Conservation (phyloP, 1,140 invertebrate genomes). For the Agraylea sexmaculata region DNA sequence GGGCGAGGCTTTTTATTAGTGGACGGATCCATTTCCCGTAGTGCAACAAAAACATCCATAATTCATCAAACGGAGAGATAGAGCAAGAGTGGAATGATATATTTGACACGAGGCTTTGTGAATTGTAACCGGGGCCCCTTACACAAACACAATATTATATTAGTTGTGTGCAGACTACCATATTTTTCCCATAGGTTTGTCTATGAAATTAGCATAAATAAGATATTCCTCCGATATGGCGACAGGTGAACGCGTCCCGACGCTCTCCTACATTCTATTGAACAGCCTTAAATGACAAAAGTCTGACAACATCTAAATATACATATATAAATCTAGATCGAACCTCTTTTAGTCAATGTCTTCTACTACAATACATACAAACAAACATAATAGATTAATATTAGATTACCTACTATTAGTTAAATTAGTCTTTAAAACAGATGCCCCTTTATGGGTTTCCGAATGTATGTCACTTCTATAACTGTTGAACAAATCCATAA, state of each 20-base stretch:
- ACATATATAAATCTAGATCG: no score
- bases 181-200: slow-evolving; percentile 22
- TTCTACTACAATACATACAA: no score
- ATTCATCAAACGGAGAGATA: slow-evolving; percentile 20
- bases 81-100: slow-evolving; percentile 22
- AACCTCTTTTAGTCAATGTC: no score
- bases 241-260: slow-evolving; percentile 20
- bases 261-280: slow-evolving; percentile 8
- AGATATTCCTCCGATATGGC: slow-evolving; percentile 21
- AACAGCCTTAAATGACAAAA: no score
- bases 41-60: slow-evolving; percentile 18
- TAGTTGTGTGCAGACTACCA: slow-evolving; percentile 12
- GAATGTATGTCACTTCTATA: no score
- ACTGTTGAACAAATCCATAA: no score
- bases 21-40: slow-evolving; percentile 2
- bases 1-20: not conserved
- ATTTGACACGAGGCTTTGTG: slow-evolving; percentile 19
- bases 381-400: no score
- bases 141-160: not conserved
- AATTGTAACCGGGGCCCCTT: slow-evolving; percentile 15
- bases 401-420: no score
- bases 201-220: slow-evolving; percentile 22
- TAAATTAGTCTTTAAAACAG: no score
- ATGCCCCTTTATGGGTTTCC: no score
- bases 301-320: no score